Conservation (phyloP, 2,797 vertebrate genomes). For the Enteromius radiatus region DNA sequence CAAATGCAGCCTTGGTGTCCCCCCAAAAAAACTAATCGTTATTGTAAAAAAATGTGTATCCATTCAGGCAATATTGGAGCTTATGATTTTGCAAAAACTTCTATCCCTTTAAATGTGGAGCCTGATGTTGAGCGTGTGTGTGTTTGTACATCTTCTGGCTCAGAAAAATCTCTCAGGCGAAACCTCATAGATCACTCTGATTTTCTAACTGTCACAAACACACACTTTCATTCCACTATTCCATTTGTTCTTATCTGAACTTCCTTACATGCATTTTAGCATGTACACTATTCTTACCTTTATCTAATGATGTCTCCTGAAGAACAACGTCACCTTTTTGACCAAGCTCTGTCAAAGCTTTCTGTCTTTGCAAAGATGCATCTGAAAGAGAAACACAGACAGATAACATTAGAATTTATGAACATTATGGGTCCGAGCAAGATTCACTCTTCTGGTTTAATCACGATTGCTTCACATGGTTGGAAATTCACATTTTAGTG, state of each 20-base stretch:
- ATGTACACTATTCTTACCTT: slow-evolving; percentile 50
- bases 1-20: no score
- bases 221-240: slow-evolving; percentile 19
- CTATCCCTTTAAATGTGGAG: background rate
- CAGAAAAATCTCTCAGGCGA: slow-evolving; percentile 4
- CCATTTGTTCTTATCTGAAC: background rate
- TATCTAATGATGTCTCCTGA: slow-evolving; percentile 58
- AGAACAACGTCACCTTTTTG: slow-evolving; percentile 28
- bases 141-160: background rate
- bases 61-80: background rate
- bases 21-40: no score
- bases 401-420: background rate
- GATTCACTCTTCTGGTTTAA: slow-evolving; percentile 1
- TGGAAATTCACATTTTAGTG: background rate
- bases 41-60: background rate
- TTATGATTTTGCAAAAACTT: background rate
- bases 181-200: slow-evolving; percentile 15
- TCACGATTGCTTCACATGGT: background rate
- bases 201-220: slow-evolving; percentile 6
- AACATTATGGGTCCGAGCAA: background rate
- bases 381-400: slow-evolving; percentile 26
- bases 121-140: background rate
- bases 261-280: background rate
- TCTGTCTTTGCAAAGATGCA: slow-evolving; percentile 22
- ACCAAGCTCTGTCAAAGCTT: slow-evolving; percentile 33